Evolutionary conservation across 2,113 vertebrate species (phyloP).

Genomic region (Cavia porcellus): DNA sequence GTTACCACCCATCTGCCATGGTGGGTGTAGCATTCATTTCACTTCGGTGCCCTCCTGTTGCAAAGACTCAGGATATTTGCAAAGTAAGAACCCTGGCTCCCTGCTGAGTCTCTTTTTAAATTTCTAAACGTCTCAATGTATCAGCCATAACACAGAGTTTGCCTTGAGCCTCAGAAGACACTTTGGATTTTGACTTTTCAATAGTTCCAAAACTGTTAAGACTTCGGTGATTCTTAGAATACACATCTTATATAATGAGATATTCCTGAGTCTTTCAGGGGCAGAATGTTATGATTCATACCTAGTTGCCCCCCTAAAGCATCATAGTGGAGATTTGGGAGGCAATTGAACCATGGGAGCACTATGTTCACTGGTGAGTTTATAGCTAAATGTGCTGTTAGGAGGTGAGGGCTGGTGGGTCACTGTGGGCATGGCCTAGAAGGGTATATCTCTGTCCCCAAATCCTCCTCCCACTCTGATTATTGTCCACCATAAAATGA

Average conservation of each 20-base stretch:
- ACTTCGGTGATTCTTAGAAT: neutral
- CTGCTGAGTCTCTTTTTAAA: too few species aligned
- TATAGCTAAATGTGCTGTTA: neutral
- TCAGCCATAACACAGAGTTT: neutral
- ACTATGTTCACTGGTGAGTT: neutral
- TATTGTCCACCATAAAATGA: neutral
- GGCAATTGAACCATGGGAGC: neutral
- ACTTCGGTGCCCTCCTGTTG: too few species aligned
- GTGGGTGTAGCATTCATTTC: too few species aligned
- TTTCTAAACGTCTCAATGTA: too few species aligned
- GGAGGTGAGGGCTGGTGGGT: neutral
- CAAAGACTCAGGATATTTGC: too few species aligned
- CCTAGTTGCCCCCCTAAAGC: neutral
- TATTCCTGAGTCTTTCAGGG: neutral
- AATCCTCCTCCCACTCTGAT: neutral
- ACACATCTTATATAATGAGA: neutral
- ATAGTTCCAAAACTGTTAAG: neutral
- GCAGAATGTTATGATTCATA: neutral
- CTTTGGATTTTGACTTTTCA: neutral
- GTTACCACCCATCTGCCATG: too few species aligned
- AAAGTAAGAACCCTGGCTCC: too few species aligned
- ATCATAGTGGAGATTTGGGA: neutral
- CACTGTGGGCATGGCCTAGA: neutral
- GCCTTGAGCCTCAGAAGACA: neutral
- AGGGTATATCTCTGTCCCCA: neutral